These are phyloP conservation scores for Nemotelus pantherinus DNA, from an alignment of 2,888 invertebrate species.

Conservation along the genomic window DNA sequence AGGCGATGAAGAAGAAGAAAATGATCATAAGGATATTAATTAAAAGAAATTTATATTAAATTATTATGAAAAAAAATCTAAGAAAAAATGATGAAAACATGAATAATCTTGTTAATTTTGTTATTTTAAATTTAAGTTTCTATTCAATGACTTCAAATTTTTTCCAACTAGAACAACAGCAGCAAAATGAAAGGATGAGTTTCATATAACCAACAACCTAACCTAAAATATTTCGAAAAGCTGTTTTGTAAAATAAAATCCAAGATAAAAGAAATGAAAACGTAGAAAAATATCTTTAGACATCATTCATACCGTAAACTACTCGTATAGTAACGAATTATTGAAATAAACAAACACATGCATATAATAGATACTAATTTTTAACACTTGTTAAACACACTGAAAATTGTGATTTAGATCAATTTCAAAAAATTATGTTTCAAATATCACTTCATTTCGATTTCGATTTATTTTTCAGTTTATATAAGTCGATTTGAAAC, in stretches of 20 bases:
- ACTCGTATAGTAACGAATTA: too few species aligned
- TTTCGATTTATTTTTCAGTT: too few species aligned
- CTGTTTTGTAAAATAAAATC: too few species aligned
- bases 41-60: constrained; percentile 40
- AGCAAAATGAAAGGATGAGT: too few species aligned
- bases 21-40: constrained; percentile 15
- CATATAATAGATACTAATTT: neutral
- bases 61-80: constrained; percentile 34
- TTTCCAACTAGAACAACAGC: too few species aligned
- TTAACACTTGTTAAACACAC: neutral
- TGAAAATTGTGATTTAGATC: neutral
- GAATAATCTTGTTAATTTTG: constrained; percentile 2
- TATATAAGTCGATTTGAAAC: too few species aligned
- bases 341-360: too few species aligned
- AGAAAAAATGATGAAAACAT: constrained; percentile 13
- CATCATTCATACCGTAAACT: too few species aligned
- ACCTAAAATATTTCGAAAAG: neutral
- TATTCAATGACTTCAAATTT: too few species aligned
- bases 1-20: constrained; percentile 32
- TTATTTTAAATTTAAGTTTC: constrained; percentile 5
- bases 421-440: neutral
- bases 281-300: too few species aligned
- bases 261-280: too few species aligned
- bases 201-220: neutral
- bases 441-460: too few species aligned